phyloP scores from a whole-genome alignment of 2,888 invertebrate species.

The Entomobrya proxima region DNA sequence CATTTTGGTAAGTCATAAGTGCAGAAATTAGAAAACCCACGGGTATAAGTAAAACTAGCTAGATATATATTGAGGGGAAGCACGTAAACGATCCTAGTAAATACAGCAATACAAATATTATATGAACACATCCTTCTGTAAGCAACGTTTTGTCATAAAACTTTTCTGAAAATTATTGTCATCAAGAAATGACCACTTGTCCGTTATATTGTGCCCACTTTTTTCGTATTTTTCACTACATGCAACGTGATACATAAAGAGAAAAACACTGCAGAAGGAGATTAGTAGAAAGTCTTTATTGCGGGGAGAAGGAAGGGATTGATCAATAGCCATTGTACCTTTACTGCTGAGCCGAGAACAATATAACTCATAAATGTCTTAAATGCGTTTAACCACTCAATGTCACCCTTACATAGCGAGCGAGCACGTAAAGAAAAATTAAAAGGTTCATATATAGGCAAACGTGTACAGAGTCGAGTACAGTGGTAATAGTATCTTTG shows the following conservation, averaged over 20 bases:
- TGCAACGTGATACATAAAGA: not conserved
- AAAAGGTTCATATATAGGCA: not conserved
- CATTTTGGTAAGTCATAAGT: no score
- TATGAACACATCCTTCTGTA: no score
- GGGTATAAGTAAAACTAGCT: no score
- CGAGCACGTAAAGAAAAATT: not conserved
- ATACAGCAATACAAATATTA: no score
- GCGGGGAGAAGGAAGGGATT: constrained; percentile 21
- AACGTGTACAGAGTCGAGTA: no score
- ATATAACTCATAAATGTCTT: not conserved
- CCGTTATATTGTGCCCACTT: constrained; percentile 56
- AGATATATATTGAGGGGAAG: no score
- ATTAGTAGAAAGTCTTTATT: constrained; percentile 45
- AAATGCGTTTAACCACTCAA: not conserved
- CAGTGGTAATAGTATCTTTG: no score
- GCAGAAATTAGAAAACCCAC: no score
- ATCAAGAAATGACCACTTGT: constrained; percentile 61
- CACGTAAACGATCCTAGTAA: no score
- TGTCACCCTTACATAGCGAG: not conserved
- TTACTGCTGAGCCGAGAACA: not conserved
- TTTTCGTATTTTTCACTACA: not conserved
- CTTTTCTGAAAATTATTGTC: constrained; percentile 21
- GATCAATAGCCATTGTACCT: not conserved
- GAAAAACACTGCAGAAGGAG: not conserved
- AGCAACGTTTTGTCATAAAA: not conserved